Percentiles rank a stretch among this genome's conserved stretches.
phyloP scores from a whole-genome alignment of 1,140 invertebrate species.

The Cataglyphis hispanica region DNA sequence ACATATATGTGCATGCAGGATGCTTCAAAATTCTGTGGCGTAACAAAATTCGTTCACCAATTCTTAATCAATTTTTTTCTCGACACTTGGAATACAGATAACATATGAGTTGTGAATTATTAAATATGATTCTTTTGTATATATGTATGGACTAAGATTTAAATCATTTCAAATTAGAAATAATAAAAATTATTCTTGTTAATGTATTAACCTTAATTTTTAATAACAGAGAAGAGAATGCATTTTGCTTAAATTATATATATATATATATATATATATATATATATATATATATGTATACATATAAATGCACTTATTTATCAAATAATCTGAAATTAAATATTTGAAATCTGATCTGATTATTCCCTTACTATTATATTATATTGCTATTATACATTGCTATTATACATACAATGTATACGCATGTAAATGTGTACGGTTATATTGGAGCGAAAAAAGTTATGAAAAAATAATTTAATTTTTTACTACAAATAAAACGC shows the following conservation, averaged over 20 bases:
- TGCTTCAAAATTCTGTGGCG: not conserved
- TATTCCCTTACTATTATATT: not conserved
- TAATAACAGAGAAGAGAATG: not conserved
- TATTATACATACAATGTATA: not conserved
- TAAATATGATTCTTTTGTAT: not conserved
- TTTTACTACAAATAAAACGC: not conserved
- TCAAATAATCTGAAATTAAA: not conserved
- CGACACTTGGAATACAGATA: not conserved
- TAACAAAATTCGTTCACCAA: no score
- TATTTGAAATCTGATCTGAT: not conserved
- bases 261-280: not conserved
- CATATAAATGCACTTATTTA: not conserved
- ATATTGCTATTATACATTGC: not conserved
- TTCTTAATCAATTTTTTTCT: no score
- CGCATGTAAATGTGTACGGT: slow-evolving; percentile 6
- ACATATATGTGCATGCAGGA: not conserved
- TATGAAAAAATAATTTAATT: slow-evolving; percentile 2
- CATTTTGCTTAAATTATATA: not conserved
- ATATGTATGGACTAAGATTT: not conserved
- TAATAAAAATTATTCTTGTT: not conserved
- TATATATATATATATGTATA: not conserved
- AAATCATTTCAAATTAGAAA: not conserved
- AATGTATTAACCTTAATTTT: not conserved
- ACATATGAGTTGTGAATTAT: not conserved
- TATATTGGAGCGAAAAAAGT: slow-evolving; percentile 3